Conservation (phyloP, 2,888 invertebrate species). For the Chironomus riparius region DNA sequence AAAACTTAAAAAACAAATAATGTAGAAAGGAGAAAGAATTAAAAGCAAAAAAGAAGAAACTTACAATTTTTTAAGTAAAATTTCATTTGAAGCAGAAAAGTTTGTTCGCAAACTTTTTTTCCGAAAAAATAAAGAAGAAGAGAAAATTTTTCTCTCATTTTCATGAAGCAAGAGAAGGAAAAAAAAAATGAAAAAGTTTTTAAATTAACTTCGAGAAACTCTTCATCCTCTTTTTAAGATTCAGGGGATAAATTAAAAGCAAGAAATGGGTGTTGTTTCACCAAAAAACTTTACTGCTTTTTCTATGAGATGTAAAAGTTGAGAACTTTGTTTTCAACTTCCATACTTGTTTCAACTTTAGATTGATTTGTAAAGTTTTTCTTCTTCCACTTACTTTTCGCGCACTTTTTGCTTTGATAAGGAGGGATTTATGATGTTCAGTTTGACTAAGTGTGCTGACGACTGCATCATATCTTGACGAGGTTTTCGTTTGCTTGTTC, state of each 20-base stretch:
- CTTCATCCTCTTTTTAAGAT: conserved; percentile 17
- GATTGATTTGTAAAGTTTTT: conserved; percentile 27
- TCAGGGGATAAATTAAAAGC: conserved; percentile 24
- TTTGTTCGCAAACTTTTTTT: background rate
- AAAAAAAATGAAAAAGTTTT: conserved; percentile 22
- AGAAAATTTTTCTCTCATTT: background rate
- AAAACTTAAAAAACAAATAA: background rate
- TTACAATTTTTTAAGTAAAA: background rate
- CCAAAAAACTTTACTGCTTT: conserved; percentile 9
- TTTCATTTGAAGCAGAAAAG: background rate
- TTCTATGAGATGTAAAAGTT: conserved; percentile 18
- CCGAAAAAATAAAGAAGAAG: background rate
- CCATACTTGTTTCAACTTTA: conserved; percentile 18
- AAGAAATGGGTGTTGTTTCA: conserved; percentile 15
- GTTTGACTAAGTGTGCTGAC: too few species aligned
- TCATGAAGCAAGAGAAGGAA: background rate
- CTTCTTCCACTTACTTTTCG: background rate
- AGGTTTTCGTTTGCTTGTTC: too few species aligned
- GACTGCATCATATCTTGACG: too few species aligned
- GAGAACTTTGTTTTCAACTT: conserved; percentile 1
- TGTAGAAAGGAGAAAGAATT: background rate
- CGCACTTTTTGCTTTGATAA: too few species aligned
- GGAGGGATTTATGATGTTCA: too few species aligned
- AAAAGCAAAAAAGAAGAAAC: background rate
- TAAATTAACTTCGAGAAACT: conserved; percentile 27